Percentiles rank a stretch among this genome's conserved stretches.
phyloP scores from a whole-genome alignment of 92 coral and sea anemone species.

The Virgularia gustaviana region DNA sequence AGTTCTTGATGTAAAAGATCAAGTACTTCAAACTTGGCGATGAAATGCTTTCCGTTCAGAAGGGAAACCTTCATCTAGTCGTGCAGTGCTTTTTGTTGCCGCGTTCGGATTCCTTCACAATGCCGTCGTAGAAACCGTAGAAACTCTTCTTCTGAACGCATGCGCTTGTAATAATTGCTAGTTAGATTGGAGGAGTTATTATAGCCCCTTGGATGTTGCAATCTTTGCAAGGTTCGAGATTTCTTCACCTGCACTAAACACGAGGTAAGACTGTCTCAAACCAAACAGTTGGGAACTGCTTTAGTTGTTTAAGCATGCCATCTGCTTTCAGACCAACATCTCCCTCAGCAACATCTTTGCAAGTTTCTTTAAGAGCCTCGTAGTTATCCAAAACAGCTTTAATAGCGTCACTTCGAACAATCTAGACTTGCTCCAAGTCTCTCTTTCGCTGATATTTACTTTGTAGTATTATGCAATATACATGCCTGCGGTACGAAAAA shows the following conservation, averaged over 20 bases:
- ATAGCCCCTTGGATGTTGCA: slow-evolving; percentile 30
- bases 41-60: slow-evolving; percentile 37
- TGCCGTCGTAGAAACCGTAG: no score
- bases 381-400: not conserved
- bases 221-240: slow-evolving; percentile 36
- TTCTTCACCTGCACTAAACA: slow-evolving; percentile 31
- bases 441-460: no score
- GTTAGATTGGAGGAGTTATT: slow-evolving; percentile 27
- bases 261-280: slow-evolving; percentile 19
- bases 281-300: slow-evolving; percentile 21
- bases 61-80: slow-evolving; percentile 50
- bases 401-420: slow-evolving; percentile 11
- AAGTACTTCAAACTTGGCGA: slow-evolving; percentile 43
- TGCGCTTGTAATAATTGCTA: slow-evolving; percentile 16
- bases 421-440: slow-evolving; percentile 53
- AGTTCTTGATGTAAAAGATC: slow-evolving; percentile 50
- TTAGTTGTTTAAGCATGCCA: slow-evolving; percentile 3
- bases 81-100: slow-evolving; percentile 47
- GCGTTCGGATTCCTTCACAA: slow-evolving; percentile 37
- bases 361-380: not conserved
- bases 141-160: slow-evolving; percentile 41
- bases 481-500: no score
- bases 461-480: no score
- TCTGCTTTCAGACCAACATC: slow-evolving; percentile 27
- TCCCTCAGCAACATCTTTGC: slow-evolving; percentile 5